Evolutionary conservation across 2,113 vertebrate species (phyloP).

Genomic region (Bagarius yarrelli): DNA sequence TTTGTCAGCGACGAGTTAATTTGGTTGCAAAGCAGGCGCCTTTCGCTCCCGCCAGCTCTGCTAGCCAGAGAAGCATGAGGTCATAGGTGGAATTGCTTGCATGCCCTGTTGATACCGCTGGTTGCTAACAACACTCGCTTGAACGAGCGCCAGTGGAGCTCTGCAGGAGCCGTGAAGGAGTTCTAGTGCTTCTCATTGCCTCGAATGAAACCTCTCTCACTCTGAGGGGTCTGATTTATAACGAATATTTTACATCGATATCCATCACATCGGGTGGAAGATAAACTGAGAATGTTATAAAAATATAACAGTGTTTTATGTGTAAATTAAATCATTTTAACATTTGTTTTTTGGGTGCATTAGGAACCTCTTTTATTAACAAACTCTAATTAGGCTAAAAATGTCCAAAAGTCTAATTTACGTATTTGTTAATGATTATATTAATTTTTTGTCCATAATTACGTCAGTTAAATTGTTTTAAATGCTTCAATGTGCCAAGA

Average conservation of each 20-base stretch:
- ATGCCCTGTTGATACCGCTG: slow-evolving; percentile 52
- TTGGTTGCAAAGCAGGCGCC: slow-evolving; percentile 10
- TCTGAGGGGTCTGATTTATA: not conserved
- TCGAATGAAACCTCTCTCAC: not conserved
- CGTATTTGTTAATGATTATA: no score
- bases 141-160: slow-evolving; percentile 36
- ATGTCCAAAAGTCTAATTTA: no score
- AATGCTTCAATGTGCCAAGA: no score
- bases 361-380: not conserved
- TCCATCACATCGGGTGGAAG: not conserved
- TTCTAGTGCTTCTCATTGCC: not conserved
- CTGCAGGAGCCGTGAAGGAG: slow-evolving; percentile 19
- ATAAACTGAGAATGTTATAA: not conserved
- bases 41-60: slow-evolving; percentile 35
- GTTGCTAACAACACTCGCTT: slow-evolving; percentile 65
- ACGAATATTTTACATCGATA: not conserved
- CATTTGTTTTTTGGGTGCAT: not conserved
- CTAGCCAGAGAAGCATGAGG: slow-evolving; percentile 48
- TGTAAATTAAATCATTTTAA: not conserved
- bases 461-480: no score
- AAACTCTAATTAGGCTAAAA: not conserved
- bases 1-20: slow-evolving; percentile 28
- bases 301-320: not conserved
- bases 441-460: no score
- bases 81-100: slow-evolving; percentile 51